These are phyloP conservation scores for Vombatus ursinus DNA, from an alignment of 2,113 vertebrate species.

Conservation along the genomic window DNA sequence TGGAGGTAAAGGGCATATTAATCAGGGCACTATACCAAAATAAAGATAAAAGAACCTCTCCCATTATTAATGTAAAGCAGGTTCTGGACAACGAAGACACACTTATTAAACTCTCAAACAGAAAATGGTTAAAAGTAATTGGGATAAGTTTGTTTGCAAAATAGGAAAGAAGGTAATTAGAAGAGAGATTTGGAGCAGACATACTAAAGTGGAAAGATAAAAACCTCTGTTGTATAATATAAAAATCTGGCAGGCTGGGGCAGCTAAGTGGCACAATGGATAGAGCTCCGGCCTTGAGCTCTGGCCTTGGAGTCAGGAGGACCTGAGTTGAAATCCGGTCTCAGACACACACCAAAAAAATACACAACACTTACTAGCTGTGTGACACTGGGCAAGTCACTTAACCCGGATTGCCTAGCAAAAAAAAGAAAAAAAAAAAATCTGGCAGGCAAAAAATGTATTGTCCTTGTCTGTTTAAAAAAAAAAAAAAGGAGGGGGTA, in stretches of 20 bases:
- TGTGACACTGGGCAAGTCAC: too few relatives aligned
- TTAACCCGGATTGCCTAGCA: too few relatives aligned
- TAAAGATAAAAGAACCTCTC: background rate
- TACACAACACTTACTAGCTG: too few relatives aligned
- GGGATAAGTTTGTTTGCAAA: background rate
- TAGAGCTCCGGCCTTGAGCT: too few relatives aligned
- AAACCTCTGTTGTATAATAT: background rate
- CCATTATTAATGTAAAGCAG: background rate
- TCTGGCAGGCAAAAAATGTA: too few relatives aligned
- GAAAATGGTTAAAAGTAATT: background rate
- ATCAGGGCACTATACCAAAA: background rate
- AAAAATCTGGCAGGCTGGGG: background rate
- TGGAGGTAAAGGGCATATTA: background rate
- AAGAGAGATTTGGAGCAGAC: background rate
- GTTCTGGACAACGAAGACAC: background rate
- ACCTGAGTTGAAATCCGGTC: too few relatives aligned
- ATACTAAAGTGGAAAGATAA: background rate
- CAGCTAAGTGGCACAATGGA: too few relatives aligned
- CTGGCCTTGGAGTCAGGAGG: too few relatives aligned
- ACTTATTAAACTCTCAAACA: background rate
- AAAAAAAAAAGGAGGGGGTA: too few relatives aligned
- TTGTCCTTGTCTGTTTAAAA: too few relatives aligned
- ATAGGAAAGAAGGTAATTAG: background rate
- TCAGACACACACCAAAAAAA: too few relatives aligned
- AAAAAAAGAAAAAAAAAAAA: too few relatives aligned